phyloP scores from a whole-genome alignment of 2,113 vertebrate genomes.

The Halichoerus grypus region DNA sequence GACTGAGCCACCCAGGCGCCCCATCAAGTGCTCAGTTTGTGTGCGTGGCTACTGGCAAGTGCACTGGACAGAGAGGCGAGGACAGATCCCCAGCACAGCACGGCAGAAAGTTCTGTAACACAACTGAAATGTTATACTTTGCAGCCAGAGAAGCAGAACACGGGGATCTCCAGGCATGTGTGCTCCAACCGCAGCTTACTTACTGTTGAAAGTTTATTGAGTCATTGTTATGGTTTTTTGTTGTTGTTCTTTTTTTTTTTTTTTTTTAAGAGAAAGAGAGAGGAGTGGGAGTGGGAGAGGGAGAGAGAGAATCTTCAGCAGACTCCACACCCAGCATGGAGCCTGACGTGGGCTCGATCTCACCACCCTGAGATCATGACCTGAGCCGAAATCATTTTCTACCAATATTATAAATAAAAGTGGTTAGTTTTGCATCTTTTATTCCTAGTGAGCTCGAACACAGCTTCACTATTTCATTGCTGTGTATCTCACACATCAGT shows the following conservation, averaged over 20 bases:
- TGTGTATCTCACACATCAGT: accelerated
- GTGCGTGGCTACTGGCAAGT: accelerated
- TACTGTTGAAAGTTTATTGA: background rate
- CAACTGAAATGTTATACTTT: background rate
- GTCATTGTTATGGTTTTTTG: background rate
- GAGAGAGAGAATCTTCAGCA: background rate
- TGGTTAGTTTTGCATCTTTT: background rate
- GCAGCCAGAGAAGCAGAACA: accelerated
- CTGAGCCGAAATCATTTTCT: background rate
- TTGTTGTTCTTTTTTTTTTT: background rate
- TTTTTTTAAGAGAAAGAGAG: background rate
- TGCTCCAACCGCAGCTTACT: accelerated
- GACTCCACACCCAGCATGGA: too few species aligned
- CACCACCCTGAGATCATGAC: too few species aligned
- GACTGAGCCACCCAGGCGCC: too few species aligned
- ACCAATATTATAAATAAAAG: background rate
- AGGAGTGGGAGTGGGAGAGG: background rate
- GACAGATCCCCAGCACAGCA: accelerated
- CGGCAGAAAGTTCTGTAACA: too few species aligned
- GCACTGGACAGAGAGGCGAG: accelerated
- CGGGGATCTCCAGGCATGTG: background rate
- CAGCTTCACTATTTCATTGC: background rate
- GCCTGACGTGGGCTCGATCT: too few species aligned
- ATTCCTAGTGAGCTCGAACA: background rate
- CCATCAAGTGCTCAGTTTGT: background rate